phyloP scores from a whole-genome alignment of 1,140 invertebrate genomes.

The Sipha flava region DNA sequence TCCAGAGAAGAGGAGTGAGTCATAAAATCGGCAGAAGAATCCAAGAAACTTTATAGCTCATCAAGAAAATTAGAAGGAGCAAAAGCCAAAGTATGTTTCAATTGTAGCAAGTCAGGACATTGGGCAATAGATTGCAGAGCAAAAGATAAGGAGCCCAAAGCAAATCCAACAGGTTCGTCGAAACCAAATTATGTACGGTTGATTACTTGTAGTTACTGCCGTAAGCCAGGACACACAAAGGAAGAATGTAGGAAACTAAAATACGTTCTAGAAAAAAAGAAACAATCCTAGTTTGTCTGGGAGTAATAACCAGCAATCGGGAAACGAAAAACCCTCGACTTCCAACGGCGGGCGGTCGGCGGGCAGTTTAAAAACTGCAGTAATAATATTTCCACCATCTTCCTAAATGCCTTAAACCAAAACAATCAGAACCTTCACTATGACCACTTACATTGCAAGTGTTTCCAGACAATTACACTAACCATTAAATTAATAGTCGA shows the following conservation, averaged over 20 bases:
- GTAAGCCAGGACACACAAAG: neutral
- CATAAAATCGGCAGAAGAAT: neutral
- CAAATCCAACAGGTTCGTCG: neutral
- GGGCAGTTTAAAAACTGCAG: neutral
- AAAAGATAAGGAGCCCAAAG: neutral
- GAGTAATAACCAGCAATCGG: neutral
- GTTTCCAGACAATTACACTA: neutral
- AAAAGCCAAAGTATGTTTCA: neutral
- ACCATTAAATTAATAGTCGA: neutral
- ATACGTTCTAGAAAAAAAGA: neutral
- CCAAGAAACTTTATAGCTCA: neutral
- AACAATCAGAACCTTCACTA: neutral
- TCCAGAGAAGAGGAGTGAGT: neutral
- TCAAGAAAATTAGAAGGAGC: neutral
- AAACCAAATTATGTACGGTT: neutral
- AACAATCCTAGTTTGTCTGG: neutral
- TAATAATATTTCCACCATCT: neutral
- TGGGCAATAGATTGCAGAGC: neutral
- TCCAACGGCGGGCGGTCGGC: neutral
- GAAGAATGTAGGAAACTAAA: conserved; percentile 1
- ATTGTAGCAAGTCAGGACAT: neutral
- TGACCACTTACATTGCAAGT: neutral
- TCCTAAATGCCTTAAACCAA: neutral
- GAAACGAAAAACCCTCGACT: neutral
- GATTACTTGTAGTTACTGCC: neutral